Conservation (phyloP, 2,888 invertebrate genomes). For the Leptinotarsa juncta region DNA sequence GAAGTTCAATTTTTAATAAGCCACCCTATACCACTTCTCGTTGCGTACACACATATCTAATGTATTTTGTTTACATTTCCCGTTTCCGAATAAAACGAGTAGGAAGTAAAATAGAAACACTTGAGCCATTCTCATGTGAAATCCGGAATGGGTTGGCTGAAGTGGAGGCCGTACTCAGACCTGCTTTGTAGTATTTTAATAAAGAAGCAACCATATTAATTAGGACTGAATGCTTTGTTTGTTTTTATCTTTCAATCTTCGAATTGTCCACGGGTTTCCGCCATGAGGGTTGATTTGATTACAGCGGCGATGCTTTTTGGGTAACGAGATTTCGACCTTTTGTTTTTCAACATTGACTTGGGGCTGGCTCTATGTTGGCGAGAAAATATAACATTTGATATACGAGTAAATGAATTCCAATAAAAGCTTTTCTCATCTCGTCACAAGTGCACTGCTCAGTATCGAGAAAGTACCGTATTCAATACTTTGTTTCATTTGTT, state of each 20-base stretch:
- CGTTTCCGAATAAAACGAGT: conserved; percentile 35
- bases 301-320: conserved; percentile 37
- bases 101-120: conserved; percentile 40
- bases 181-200: conserved; percentile 35
- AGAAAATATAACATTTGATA: neutral
- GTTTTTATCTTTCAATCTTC: conserved; percentile 43
- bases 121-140: conserved; percentile 38
- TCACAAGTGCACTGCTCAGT: too few relatives aligned
- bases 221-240: conserved; percentile 40
- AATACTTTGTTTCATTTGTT: too few relatives aligned
- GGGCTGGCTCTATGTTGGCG: neutral
- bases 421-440: too few relatives aligned
- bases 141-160: conserved; percentile 30
- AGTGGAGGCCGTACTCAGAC: conserved; percentile 34
- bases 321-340: conserved; percentile 23
- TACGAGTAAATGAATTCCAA: too few relatives aligned
- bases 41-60: conserved; percentile 13
- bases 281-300: conserved; percentile 43
- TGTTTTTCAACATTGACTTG: conserved; percentile 10
- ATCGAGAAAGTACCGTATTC: too few relatives aligned
- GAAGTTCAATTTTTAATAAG: neutral
- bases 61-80: conserved; percentile 40
- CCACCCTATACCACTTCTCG: conserved; percentile 11
- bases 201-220: conserved; percentile 43
- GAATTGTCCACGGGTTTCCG: conserved; percentile 43